Evolutionary conservation across 2,113 vertebrate genomes (phyloP), one percentile per base, ranked within the genome.

Genomic region (Eretmochelys imbricata): DNA sequence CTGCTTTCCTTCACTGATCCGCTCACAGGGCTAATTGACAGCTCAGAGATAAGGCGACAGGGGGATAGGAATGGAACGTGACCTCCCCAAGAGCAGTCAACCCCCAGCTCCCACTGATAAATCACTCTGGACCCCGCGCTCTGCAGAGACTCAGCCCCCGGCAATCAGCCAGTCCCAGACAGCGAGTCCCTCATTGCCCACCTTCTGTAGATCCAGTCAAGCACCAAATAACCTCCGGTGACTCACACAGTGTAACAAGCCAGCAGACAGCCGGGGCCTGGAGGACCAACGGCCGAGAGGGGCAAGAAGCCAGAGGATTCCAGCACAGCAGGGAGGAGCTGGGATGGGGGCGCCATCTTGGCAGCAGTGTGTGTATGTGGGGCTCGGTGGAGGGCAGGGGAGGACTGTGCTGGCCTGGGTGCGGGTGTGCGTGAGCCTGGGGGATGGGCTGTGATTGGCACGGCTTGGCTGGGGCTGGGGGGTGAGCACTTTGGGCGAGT

Each of bases 51-150:
- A 97, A 97, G 82, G 91, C 4, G 1, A 87, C 19, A 25, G 83
- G 82, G 93, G 87, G 91, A 0, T n/a, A 96, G 51, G 81, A 93
- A 93, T 89, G 95, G 97, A 98, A 97, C 96, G 75, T 2, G 5
- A 94, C 82, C 95, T 89, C 79, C 69, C 49, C 88, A 19, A 82
- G 65, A 53, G 31, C 82, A 29, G 13, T 2, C 53, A 76, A 89
- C 82, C 81, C 84, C 89, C 90, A 89, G 16, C 2, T 78, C 0
- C 0, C 0, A 0, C 79, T 78, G 90, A 97, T 97, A 96, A 94
- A 97, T 97, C 92, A 95, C 88, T 91, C 59, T 57, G 31, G 85
- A 93, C 92, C 87, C 62, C 59, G 72, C 31, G 35, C 54, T 38
- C 59, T 29, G 49, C 75, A 42, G 38, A 65, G 65, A 85, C 57